Evolutionary conservation across 2,888 invertebrate genomes (phyloP).

Genomic region (Glaucopsyche alexis): DNA sequence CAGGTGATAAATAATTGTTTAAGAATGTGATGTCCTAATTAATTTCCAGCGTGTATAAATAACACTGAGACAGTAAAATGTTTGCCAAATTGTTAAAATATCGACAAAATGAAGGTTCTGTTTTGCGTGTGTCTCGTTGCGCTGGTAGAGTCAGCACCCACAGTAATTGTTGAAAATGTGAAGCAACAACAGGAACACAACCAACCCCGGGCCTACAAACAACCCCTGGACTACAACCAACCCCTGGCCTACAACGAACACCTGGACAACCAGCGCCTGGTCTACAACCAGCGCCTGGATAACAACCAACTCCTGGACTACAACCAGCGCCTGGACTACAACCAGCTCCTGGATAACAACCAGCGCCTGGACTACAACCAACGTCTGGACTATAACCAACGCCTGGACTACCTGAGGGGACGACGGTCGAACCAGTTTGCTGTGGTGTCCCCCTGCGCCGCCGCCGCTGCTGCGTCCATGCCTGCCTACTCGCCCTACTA

Average conservation of each 20-base stretch:
- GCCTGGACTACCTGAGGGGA: conserved; percentile 35
- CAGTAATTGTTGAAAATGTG: conserved; percentile 34
- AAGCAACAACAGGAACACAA: conserved; percentile 23
- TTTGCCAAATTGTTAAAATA: conserved; percentile 45
- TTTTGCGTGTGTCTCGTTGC: conserved; percentile 46
- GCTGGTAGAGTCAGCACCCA: conserved; percentile 46
- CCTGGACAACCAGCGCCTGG: not conserved
- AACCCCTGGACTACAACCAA: conserved; percentile 25
- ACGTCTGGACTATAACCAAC: conserved; percentile 27
- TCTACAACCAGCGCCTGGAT: not conserved
- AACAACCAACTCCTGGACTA: not conserved
- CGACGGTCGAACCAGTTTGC: conserved; percentile 35
- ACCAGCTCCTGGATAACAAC: conserved; percentile 20
- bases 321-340: not conserved
- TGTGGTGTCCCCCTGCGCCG: conserved; percentile 52
- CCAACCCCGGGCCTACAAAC: not conserved
- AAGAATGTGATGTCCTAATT: conserved; percentile 34
- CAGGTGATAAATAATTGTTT: conserved; percentile 42
- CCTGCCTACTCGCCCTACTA: conserved; percentile 31
- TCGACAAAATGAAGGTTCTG: conserved; percentile 55
- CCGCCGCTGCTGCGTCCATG: conserved; percentile 45
- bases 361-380: conserved; percentile 1
- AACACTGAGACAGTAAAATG: conserved; percentile 47
- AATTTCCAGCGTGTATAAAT: conserved; percentile 54
- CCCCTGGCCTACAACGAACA: conserved; percentile 26